Conservation (phyloP, 1,140 invertebrate genomes). For the Euura saliciscinereae region DNA sequence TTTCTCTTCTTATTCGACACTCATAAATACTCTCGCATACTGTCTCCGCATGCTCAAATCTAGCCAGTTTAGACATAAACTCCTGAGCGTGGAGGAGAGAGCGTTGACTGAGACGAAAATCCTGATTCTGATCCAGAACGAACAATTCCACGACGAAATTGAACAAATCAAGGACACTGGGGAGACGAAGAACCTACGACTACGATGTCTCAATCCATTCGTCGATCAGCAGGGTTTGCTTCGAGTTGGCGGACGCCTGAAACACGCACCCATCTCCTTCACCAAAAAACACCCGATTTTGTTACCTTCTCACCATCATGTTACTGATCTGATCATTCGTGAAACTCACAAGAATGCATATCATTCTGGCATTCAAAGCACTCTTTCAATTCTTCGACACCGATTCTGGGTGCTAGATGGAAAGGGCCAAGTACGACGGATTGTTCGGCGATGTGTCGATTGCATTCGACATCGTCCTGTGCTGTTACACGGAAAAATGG, state of each 20-base stretch:
- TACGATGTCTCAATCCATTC: constrained; percentile 33
- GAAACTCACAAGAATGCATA: constrained; percentile 36
- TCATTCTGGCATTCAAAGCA: constrained; percentile 41
- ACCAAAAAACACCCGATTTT: constrained; percentile 45
- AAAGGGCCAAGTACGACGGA: constrained; percentile 14
- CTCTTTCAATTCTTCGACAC: constrained; percentile 21
- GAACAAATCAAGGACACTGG: too few species aligned
- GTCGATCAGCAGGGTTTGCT: constrained; percentile 42
- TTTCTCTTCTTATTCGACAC: too few species aligned
- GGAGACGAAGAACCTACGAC: neutral
- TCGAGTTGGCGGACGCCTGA: constrained; percentile 48
- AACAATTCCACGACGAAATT: too few species aligned
- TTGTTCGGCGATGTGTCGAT: constrained; percentile 19
- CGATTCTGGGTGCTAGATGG: constrained; percentile 34
- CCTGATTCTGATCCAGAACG: too few species aligned
- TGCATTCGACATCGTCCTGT: constrained; percentile 18
- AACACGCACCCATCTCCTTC: constrained; percentile 33
- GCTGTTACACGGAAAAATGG: constrained; percentile 17
- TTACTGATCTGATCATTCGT: constrained; percentile 27
- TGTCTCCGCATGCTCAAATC: too few species aligned
- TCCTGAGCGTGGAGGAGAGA: too few species aligned
- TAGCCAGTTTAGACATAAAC: neutral
- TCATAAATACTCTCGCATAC: too few species aligned
- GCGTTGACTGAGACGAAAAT: too few species aligned
- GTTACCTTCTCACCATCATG: constrained; percentile 32